phyloP scores from a whole-genome alignment of 1,140 invertebrate species.

The Cecropterus lyciades region DNA sequence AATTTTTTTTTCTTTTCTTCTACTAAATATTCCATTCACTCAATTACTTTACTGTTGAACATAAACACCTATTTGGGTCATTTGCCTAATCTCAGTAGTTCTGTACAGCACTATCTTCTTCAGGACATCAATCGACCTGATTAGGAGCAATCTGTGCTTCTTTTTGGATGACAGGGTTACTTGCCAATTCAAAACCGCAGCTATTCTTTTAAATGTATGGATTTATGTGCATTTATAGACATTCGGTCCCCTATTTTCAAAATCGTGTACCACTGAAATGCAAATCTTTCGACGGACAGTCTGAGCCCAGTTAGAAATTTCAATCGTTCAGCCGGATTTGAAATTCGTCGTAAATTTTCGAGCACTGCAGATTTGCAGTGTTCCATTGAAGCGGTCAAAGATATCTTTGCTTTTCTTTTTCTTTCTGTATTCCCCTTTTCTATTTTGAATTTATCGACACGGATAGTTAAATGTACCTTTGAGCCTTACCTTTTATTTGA shows the following conservation, averaged over 20 bases:
- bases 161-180: too few relatives aligned
- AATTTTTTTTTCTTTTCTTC: too few relatives aligned
- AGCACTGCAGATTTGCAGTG: slow-evolving; percentile 9
- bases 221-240: background rate
- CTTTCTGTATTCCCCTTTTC: background rate
- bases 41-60: too few relatives aligned
- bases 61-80: too few relatives aligned
- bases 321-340: slow-evolving; percentile 3
- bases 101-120: too few relatives aligned
- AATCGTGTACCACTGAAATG: background rate
- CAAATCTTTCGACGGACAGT: slow-evolving; percentile 5
- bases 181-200: too few relatives aligned
- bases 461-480: too few relatives aligned
- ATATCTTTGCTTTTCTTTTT: slow-evolving; percentile 13
- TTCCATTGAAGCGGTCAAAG: slow-evolving; percentile 6
- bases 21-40: too few relatives aligned
- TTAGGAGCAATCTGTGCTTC: too few relatives aligned
- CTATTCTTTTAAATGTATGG: background rate
- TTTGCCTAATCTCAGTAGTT: too few relatives aligned
- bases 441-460: background rate
- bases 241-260: background rate
- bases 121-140: too few relatives aligned
- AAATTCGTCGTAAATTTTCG: slow-evolving; percentile 15
- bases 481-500: too few relatives aligned
- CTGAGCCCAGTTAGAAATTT: background rate